Evolutionary conservation across 2,888 invertebrate genomes (phyloP).

Genomic region (Brenthis hecate): DNA sequence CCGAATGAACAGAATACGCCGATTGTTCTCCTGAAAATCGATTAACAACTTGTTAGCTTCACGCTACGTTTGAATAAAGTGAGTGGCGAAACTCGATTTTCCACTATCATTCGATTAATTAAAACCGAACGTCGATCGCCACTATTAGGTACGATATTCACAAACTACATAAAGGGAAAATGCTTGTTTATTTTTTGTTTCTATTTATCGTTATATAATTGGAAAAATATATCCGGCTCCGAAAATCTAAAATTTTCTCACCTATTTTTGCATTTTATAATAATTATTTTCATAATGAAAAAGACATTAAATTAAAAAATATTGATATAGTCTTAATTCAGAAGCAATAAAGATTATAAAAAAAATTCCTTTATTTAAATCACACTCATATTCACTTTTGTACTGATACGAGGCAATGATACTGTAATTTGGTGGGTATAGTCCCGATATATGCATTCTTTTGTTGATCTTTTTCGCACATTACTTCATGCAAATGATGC

Average conservation of each 20-base stretch:
- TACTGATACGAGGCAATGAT: too few species aligned
- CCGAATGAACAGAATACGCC: slow-evolving; percentile 6
- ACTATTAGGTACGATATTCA: slow-evolving; percentile 10
- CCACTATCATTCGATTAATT: slow-evolving; percentile 38
- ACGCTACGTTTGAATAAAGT: slow-evolving; percentile 32
- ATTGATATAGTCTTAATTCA: too few species aligned
- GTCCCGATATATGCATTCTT: background rate
- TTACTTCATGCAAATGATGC: background rate
- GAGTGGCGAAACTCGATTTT: slow-evolving; percentile 34
- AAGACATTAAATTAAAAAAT: too few species aligned
- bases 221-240: too few species aligned
- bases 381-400: too few species aligned
- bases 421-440: slow-evolving; percentile 1
- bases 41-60: slow-evolving; percentile 40
- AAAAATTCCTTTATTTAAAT: too few species aligned
- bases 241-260: too few species aligned
- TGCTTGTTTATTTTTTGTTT: too few species aligned
- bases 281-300: too few species aligned
- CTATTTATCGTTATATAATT: too few species aligned
- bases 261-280: too few species aligned
- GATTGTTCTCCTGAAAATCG: slow-evolving; percentile 39
- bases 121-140: slow-evolving; percentile 35
- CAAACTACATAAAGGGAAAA: background rate
- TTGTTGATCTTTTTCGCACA: background rate
- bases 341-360: background rate